Evolutionary conservation across 2,797 vertebrate genomes (phyloP).

Genomic region (Capromys pilorides): DNA sequence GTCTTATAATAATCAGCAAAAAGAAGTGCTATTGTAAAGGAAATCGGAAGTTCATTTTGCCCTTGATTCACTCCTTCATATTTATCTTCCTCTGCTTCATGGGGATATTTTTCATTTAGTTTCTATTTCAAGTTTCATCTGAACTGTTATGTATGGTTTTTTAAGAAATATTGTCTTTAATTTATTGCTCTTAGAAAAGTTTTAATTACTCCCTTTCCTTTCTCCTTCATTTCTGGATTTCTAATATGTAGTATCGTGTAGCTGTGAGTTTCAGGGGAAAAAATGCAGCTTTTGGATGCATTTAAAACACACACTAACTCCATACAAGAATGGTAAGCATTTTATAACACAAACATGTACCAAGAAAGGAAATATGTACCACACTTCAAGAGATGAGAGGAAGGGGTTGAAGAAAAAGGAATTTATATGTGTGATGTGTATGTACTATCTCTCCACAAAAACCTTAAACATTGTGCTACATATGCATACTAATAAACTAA

Average conservation of each 20-base stretch:
- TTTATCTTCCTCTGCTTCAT: slow-evolving; percentile 47
- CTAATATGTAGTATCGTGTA: background rate
- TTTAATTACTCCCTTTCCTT: background rate
- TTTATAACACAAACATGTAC: background rate
- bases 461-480: background rate
- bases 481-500: background rate
- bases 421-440: background rate
- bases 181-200: slow-evolving; percentile 51
- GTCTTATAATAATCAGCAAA: slow-evolving; percentile 79
- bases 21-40: slow-evolving; percentile 74
- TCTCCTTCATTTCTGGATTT: background rate
- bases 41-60: slow-evolving; percentile 73
- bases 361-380: background rate
- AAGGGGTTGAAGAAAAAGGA: background rate
- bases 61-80: slow-evolving; percentile 68
- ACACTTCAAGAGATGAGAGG: background rate
- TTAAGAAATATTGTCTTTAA: slow-evolving; percentile 62
- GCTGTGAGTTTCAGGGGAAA: slow-evolving; percentile 11
- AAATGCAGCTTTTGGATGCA: background rate
- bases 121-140: slow-evolving; percentile 47
- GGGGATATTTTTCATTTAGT: slow-evolving; percentile 59
- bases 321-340: background rate
- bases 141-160: slow-evolving; percentile 60
- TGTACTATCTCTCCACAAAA: background rate
- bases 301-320: background rate